A percentile compares a stretch with the other conserved stretches of the same genome.
phyloP scores from a whole-genome alignment of 2,113 vertebrate genomes.

The Lipophrys pholis region DNA sequence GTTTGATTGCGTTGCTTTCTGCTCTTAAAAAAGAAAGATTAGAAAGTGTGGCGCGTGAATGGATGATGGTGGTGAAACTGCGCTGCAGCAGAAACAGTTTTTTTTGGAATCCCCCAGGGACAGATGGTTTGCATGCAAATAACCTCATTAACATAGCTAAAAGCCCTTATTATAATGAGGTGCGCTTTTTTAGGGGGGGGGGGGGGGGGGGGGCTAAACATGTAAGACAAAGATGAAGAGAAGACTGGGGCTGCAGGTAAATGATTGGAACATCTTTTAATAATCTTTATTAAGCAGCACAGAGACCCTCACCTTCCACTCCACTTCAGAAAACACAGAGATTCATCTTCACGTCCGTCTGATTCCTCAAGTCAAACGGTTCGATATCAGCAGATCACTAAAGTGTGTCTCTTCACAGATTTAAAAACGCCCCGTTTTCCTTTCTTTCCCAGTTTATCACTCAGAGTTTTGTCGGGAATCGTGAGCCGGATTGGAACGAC shows the following conservation, averaged over 20 bases:
- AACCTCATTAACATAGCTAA: conserved; percentile 68
- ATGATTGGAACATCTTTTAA: conserved; percentile 36
- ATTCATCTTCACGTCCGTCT: too few relatives aligned
- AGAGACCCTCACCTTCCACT: conserved; percentile 9
- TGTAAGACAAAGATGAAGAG: conserved; percentile 58
- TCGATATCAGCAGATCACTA: too few relatives aligned
- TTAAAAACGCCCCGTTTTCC: too few relatives aligned
- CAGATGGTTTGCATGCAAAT: conserved; percentile 80
- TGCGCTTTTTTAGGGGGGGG: conserved; percentile 40
- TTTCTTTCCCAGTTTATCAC: too few relatives aligned
- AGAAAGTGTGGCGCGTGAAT: conserved; percentile 73
- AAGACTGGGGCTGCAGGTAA: conserved; percentile 47
- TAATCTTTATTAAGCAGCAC: conserved; percentile 35
- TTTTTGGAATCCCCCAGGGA: conserved; percentile 76
- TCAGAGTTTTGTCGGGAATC: too few relatives aligned
- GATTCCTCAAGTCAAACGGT: too few relatives aligned
- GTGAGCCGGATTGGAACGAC: too few relatives aligned
- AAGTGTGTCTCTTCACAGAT: too few relatives aligned
- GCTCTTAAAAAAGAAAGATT: conserved; percentile 82
- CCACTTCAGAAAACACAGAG: too few relatives aligned
- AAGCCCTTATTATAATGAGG: conserved; percentile 81
- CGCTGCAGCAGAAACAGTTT: conserved; percentile 59
- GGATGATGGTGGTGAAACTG: conserved; percentile 68
- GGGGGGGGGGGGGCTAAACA: conserved; percentile 48
- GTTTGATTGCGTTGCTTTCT: conserved; percentile 78